Evolutionary conservation across 1,140 invertebrate genomes (phyloP).

Genomic region (Mesaphorura yosii): DNA sequence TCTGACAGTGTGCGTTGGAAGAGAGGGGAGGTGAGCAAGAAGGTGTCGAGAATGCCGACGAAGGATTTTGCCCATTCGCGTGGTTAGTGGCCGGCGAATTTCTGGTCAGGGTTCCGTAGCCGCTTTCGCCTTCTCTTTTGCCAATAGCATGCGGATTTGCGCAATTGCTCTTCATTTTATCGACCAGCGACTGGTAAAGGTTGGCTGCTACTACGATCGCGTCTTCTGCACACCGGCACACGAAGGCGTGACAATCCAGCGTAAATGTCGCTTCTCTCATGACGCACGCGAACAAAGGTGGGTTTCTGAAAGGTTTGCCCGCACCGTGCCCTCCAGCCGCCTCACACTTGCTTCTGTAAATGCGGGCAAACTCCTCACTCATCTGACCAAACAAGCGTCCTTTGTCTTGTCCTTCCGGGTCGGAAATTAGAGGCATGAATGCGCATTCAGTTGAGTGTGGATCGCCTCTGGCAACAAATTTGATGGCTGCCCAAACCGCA

Average conservation of each 20-base stretch:
- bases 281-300: conserved; percentile 65
- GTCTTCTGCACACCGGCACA: conserved; percentile 65
- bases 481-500: conserved; percentile 78
- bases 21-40: no score
- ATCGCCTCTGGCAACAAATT: conserved; percentile 42
- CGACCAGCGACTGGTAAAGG: conserved; percentile 70
- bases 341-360: conserved; percentile 35
- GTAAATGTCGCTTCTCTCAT: conserved; percentile 60
- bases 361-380: conserved; percentile 13
- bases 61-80: conserved; percentile 18
- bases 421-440: conserved; percentile 72
- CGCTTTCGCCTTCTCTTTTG: conserved; percentile 29
- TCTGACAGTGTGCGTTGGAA: no score
- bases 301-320: conserved; percentile 34
- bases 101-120: conserved; percentile 24
- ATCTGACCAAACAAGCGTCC: conserved; percentile 46
- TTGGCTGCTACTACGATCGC: conserved; percentile 80
- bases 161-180: conserved; percentile 53
- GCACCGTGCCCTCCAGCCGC: conserved; percentile 44
- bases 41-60: conserved; percentile 22
- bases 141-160: background rate
- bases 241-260: conserved; percentile 80
- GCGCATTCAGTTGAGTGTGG: conserved; percentile 45
- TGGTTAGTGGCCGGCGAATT: conserved; percentile 20
- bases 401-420: conserved; percentile 65